Base-by-base conservation (phyloP, 2,888 invertebrate species). In the Hyposoter dolosus region DNA sequence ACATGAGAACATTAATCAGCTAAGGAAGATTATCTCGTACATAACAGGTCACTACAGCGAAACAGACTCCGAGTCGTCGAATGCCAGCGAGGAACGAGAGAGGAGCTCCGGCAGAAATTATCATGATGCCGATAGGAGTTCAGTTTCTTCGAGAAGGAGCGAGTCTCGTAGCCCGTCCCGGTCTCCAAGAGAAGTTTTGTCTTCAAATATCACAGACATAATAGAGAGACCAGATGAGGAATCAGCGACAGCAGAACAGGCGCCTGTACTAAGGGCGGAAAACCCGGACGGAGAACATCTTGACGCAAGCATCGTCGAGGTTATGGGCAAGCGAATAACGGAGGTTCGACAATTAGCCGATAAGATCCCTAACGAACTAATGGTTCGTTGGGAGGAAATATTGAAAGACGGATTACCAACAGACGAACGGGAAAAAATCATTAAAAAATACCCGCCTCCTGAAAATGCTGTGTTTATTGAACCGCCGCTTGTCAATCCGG, bases 341-440 rank as follows among this genome's bases (percentile, higher is more conserved):
- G 23, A 60, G 7, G 45, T 45, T 19, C 43, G 74, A 43, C 3
- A 60, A 43, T 43, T 60, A 23, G 43, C 74, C 0, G 45, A 23
- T 17, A 56, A 45, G 35, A 82, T 82, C 35, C 80, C 68, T 23
- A 72, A 19, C 0, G 77, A 83, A 23, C 32, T 84, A 15, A 75
- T 76, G 40, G 1, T 79, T 23, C 56, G 87, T 40, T 79, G 82
- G 72, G 43, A 69, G 19, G 84, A 76, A 28, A 84, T 84, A 23
- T 32, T 84, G 56, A 85, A 88, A 35, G 65, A 79, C 35, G 84
- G 88, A 10, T 81, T 84, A 3, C 81, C 84, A 10, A 60, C 60
- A 17, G 45, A 60, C 43, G 60, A 75, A 1, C 74, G 74, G 17
- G 74, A 75, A 15, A 45, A 19, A 28, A 63, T 75, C 23, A 12